A percentile compares a stretch with the other conserved stretches of the same genome.
These are phyloP conservation scores for Drosophila ustulata DNA, from an alignment of 2,888 invertebrate species.

Conservation along the genomic window DNA sequence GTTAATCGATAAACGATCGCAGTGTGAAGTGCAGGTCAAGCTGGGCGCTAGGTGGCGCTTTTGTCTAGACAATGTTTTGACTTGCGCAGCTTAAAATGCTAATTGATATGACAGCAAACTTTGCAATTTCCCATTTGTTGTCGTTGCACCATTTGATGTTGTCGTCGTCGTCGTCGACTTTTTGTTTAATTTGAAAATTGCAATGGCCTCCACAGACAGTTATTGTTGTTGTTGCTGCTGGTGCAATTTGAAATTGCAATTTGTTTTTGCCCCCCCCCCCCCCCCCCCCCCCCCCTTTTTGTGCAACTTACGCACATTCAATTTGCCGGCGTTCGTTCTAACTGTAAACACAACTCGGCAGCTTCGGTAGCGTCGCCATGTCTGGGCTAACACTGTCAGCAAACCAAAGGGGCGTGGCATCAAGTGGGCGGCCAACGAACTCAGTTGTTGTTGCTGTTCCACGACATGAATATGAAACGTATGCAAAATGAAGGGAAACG, in stretches of 20 bases:
- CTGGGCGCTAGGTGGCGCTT: conserved; percentile 37
- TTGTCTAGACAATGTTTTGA: conserved; percentile 72
- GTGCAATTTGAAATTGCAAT: conserved; percentile 34
- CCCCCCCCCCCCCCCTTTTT: conserved; percentile 31
- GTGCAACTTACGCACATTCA: conserved; percentile 64
- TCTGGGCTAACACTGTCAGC: conserved; percentile 50
- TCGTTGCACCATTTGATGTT: conserved; percentile 21
- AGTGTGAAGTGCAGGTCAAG: conserved; percentile 15
- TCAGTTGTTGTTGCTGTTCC: conserved; percentile 38
- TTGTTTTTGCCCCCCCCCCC: conserved; percentile 32
- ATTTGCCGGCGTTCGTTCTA: conserved; percentile 56
- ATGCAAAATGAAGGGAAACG: conserved; percentile 77
- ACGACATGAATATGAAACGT: conserved; percentile 78
- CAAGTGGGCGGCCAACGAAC: conserved; percentile 63
- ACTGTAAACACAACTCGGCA: conserved; percentile 76
- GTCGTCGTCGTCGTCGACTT: conserved; percentile 14
- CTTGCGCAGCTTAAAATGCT: conserved; percentile 55
- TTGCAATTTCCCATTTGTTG: conserved; percentile 40
- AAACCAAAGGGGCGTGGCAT: conserved; percentile 33
- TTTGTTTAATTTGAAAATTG: conserved; percentile 72
- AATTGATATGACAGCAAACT: conserved; percentile 62
- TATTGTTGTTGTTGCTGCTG: conserved; percentile 10
- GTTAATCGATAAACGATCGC: conserved; percentile 10
- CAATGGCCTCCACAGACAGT: conserved; percentile 58
- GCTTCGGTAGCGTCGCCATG: conserved; percentile 59